These are phyloP conservation scores for Enteromius anoplus DNA, from an alignment of 2,797 vertebrate genomes.

Conservation along the genomic window DNA sequence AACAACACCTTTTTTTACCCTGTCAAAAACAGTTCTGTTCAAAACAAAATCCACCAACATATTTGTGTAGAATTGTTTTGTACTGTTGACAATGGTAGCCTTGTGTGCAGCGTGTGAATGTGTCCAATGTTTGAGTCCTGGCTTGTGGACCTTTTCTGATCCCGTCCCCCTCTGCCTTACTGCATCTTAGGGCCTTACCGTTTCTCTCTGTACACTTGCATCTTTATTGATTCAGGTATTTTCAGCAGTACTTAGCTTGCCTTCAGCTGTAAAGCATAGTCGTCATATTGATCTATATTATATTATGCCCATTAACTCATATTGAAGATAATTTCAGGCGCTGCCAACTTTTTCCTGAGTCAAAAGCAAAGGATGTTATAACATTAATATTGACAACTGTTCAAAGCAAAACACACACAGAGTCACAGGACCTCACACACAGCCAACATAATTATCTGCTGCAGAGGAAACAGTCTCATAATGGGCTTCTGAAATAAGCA, in stretches of 20 bases:
- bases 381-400: conserved; percentile 50
- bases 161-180: not conserved
- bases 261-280: conserved; percentile 15
- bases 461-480: conserved; percentile 12
- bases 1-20: too few relatives aligned
- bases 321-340: conserved; percentile 4
- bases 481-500: conserved; percentile 62
- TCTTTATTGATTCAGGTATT: conserved; percentile 15
- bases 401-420: conserved; percentile 36
- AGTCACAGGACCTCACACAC: conserved; percentile 7
- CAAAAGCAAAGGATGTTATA: conserved; percentile 49
- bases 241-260: conserved; percentile 16
- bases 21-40: not conserved
- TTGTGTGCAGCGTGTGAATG: not conserved
- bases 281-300: conserved; percentile 53
- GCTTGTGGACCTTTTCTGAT: not conserved
- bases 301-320: conserved; percentile 24
- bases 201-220: not conserved
- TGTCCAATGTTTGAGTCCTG: not conserved
- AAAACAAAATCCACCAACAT: not conserved
- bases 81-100: not conserved
- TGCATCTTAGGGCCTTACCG: not conserved
- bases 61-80: not conserved
- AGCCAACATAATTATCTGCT: not conserved
- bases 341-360: conserved; percentile 38